Evolutionary conservation across 2,797 vertebrate species (phyloP).

Genomic region (Erpetoichthys calabaricus): DNA sequence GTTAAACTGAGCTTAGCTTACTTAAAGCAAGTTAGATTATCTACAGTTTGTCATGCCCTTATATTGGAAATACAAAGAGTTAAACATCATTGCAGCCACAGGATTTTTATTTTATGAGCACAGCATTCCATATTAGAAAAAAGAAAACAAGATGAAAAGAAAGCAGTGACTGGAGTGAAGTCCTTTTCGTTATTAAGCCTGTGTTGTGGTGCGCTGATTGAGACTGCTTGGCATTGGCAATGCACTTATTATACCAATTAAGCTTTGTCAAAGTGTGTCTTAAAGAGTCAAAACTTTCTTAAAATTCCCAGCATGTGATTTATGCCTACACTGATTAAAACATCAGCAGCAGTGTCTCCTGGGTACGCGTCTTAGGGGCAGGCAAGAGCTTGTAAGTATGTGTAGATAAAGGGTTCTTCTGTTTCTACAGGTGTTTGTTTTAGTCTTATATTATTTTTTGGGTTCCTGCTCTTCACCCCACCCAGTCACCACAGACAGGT

Average conservation of each 20-base stretch:
- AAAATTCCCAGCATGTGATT: constrained; percentile 41
- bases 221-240: constrained; percentile 37
- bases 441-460: too few species aligned
- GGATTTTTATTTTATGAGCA: constrained; percentile 30
- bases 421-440: constrained; percentile 9
- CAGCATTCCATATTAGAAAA: constrained; percentile 23
- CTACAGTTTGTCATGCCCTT: too few species aligned
- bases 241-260: constrained; percentile 50
- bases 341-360: constrained; percentile 7
- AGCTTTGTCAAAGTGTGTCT: constrained; percentile 40
- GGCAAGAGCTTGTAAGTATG: constrained; percentile 3
- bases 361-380: constrained; percentile 30
- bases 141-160: constrained; percentile 22
- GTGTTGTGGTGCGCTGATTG: constrained; percentile 11
- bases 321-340: constrained; percentile 39
- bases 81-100: constrained; percentile 5
- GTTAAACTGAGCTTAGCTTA: too few species aligned
- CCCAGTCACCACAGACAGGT: too few species aligned
- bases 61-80: too few species aligned
- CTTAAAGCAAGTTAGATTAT: too few species aligned
- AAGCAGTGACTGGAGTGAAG: constrained; percentile 3
- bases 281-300: constrained; percentile 15
- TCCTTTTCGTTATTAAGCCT: constrained; percentile 4
- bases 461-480: too few species aligned
- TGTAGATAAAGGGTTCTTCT: constrained; percentile 1